Percentiles rank a stretch among this genome's conserved stretches.
Evolutionary conservation across 2,113 vertebrate species (phyloP).

Genomic region (Periophthalmus modestus): DNA sequence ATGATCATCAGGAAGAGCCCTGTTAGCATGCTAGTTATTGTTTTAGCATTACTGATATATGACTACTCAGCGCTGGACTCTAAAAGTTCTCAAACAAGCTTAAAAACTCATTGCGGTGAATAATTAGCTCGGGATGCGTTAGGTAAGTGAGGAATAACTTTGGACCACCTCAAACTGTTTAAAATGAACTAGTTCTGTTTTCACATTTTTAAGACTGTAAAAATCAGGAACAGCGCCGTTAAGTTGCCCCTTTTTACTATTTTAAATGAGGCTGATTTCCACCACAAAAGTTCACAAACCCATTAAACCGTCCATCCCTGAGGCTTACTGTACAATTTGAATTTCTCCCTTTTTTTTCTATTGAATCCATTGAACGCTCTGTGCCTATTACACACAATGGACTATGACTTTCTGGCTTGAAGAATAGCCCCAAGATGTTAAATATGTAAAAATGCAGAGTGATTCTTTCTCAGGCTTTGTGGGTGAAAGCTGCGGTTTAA

Average conservation of each 20-base stretch:
- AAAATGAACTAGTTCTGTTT: too few relatives aligned
- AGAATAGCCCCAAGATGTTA: constrained; percentile 35
- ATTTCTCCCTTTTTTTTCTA: constrained; percentile 13
- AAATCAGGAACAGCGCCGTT: neutral
- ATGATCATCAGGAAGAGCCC: too few relatives aligned
- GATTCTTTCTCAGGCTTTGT: neutral
- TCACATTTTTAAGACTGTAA: too few relatives aligned
- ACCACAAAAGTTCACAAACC: constrained; percentile 27
- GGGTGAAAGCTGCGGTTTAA: too few relatives aligned
- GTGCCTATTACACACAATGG: constrained; percentile 40
- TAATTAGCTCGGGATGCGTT: too few relatives aligned
- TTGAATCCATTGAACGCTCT: constrained; percentile 39
- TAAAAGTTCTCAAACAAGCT: too few relatives aligned
- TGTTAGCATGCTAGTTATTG: too few relatives aligned
- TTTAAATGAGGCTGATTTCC: constrained; percentile 57
- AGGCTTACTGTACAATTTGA: constrained; percentile 43
- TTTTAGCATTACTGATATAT: too few relatives aligned
- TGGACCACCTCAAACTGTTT: too few relatives aligned
- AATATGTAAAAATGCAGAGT: constrained; percentile 28
- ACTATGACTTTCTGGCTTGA: constrained; percentile 26
- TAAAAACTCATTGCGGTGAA: too few relatives aligned
- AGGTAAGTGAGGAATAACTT: too few relatives aligned
- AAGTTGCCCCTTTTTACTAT: constrained; percentile 38
- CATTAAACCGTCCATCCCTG: constrained; percentile 28
- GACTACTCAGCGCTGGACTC: too few relatives aligned